A percentile compares a stretch with the other conserved stretches of the same genome.
These are phyloP conservation scores for Chironomus striatipennis DNA, from an alignment of 1,140 invertebrate species.

Conservation along the genomic window DNA sequence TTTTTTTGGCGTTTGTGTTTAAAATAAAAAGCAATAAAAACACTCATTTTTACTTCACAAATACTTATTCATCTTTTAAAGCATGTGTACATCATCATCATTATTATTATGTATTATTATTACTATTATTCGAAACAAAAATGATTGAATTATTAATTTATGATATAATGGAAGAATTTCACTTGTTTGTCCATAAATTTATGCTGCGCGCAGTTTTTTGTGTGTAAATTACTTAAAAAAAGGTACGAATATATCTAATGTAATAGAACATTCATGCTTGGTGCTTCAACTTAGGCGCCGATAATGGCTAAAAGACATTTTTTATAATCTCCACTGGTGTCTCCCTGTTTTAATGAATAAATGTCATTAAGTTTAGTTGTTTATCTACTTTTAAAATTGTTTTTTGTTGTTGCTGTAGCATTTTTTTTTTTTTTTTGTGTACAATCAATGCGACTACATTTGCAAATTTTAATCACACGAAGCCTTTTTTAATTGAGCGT, in stretches of 20 bases:
- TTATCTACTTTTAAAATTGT: too few relatives aligned
- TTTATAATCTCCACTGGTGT: conserved; percentile 89
- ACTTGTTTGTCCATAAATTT: not conserved
- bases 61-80: too few relatives aligned
- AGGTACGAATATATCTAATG: conserved; percentile 28
- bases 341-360: conserved; percentile 53
- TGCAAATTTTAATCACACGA: too few relatives aligned
- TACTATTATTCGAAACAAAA: not conserved
- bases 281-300: conserved; percentile 34
- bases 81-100: conserved; percentile 22
- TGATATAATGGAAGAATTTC: not conserved
- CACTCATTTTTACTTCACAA: too few relatives aligned
- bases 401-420: too few relatives aligned
- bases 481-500: too few relatives aligned
- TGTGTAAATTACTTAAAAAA: conserved; percentile 27
- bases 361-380: too few relatives aligned
- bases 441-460: too few relatives aligned
- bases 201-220: not conserved
- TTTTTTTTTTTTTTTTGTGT: too few relatives aligned
- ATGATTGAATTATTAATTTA: not conserved
- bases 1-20: too few relatives aligned
- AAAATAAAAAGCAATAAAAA: too few relatives aligned
- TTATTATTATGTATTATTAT: conserved; percentile 24
- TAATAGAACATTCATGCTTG: conserved; percentile 33
- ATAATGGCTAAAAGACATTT: conserved; percentile 73